These are phyloP conservation scores for Trichogramma dendrolimi DNA, from an alignment of 2,888 invertebrate genomes.

Conservation along the genomic window DNA sequence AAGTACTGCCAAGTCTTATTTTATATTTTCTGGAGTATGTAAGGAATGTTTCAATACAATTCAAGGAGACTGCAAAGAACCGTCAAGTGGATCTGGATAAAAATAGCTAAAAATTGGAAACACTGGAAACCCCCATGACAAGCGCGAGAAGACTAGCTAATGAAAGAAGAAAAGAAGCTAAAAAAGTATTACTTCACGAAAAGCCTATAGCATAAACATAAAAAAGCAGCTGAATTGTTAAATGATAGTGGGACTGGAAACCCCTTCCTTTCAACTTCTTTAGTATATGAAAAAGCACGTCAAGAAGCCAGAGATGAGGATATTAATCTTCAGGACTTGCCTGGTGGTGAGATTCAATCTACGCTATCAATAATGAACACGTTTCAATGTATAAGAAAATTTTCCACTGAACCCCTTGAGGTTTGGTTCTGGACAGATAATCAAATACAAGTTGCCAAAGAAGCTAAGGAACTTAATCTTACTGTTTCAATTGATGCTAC, in stretches of 20 bases:
- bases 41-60: no score
- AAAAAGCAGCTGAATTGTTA: background rate
- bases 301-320: slow-evolving; percentile 14
- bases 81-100: no score
- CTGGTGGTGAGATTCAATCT: slow-evolving; percentile 9
- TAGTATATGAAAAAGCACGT: background rate
- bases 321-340: slow-evolving; percentile 3
- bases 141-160: no score
- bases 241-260: slow-evolving; percentile 6
- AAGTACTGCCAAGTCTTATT: no score
- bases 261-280: background rate
- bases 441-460: slow-evolving; percentile 5
- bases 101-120: no score
- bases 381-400: background rate
- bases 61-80: no score
- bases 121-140: no score
- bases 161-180: no score
- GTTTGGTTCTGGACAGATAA: slow-evolving; percentile 16
- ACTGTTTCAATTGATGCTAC: slow-evolving; percentile 14
- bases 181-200: no score
- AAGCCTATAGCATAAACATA: no score
- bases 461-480: slow-evolving; percentile 2
- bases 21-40: no score
- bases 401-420: slow-evolving; percentile 6
- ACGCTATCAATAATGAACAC: slow-evolving; percentile 4